A percentile compares a stretch with the other conserved stretches of the same genome.
phyloP scores from a whole-genome alignment of 2,113 vertebrate genomes.

The Clarias batrachus region DNA sequence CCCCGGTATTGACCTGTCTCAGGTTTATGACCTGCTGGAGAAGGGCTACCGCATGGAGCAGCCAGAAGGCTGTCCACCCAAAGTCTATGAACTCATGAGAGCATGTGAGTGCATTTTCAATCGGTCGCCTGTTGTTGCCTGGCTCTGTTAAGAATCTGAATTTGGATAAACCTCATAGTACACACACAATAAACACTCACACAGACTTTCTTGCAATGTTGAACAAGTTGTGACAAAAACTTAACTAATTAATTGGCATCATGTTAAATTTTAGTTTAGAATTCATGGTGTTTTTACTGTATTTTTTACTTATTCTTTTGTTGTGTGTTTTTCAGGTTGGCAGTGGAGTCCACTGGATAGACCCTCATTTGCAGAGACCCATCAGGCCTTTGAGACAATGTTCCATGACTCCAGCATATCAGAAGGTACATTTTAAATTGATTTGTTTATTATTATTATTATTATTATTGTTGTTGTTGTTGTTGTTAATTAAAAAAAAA shows the following conservation, averaged over 20 bases:
- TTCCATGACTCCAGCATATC: constrained; percentile 98
- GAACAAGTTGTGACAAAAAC: neutral
- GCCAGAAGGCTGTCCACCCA: constrained; percentile 95
- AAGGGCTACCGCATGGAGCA: constrained; percentile 99
- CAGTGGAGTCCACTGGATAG: constrained; percentile 94
- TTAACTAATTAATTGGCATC: neutral
- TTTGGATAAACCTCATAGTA: neutral
- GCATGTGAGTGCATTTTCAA: constrained; percentile 83
- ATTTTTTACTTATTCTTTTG: neutral
- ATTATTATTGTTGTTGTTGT: no score
- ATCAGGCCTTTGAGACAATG: constrained; percentile 99
- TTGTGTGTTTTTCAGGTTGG: constrained; percentile 79
- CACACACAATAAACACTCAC: neutral
- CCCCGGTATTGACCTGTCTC: constrained; percentile 96
- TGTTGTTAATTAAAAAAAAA: neutral
- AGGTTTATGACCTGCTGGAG: constrained; percentile 97
- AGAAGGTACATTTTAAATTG: constrained; percentile 78
- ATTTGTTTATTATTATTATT: neutral
- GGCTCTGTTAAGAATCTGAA: neutral
- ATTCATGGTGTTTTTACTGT: neutral
- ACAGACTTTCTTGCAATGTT: neutral
- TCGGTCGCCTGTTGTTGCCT: neutral
- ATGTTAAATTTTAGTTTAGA: neutral
- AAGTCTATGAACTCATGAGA: constrained; percentile 98
- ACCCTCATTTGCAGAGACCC: constrained; percentile 93